phyloP scores from a whole-genome alignment of 1,140 invertebrate genomes.

The Parasteatoda tepidariorum region DNA sequence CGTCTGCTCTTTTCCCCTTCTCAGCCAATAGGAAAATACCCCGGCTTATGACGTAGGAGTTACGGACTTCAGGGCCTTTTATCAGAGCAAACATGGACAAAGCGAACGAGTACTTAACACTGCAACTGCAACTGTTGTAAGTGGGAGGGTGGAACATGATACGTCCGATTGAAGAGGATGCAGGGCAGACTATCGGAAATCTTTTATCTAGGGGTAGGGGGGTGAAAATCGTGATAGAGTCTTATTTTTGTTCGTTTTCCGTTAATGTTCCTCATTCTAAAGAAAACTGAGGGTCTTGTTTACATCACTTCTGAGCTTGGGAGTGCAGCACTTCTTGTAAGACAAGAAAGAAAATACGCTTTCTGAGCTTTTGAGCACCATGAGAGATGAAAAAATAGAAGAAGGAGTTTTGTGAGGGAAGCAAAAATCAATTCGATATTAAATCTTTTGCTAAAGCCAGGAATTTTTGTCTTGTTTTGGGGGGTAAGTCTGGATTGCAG shows the following conservation, averaged over 20 bases:
- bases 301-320: conserved; percentile 46
- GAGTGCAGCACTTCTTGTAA: not conserved
- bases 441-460: conserved; percentile 54
- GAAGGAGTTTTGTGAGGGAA: not conserved
- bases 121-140: not conserved
- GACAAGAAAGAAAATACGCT: not conserved
- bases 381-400: not conserved
- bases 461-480: not conserved
- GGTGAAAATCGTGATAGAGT: not conserved
- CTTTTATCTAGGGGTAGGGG: conserved; percentile 16
- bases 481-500: not conserved
- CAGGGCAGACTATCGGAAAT: conserved; percentile 29
- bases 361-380: not conserved
- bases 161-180: conserved; percentile 19
- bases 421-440: conserved; percentile 51
- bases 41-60: not conserved
- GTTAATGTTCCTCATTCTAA: not conserved
- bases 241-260: conserved; percentile 3
- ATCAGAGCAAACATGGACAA: conserved; percentile 50
- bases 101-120: conserved; percentile 33
- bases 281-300: not conserved
- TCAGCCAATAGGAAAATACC: not conserved
- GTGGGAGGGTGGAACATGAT: conserved; percentile 30
- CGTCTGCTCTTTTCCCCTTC: not conserved
- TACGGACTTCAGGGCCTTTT: conserved; percentile 34